Conservation (phyloP, 2,797 vertebrate genomes). For the Cottoperca gobio region DNA sequence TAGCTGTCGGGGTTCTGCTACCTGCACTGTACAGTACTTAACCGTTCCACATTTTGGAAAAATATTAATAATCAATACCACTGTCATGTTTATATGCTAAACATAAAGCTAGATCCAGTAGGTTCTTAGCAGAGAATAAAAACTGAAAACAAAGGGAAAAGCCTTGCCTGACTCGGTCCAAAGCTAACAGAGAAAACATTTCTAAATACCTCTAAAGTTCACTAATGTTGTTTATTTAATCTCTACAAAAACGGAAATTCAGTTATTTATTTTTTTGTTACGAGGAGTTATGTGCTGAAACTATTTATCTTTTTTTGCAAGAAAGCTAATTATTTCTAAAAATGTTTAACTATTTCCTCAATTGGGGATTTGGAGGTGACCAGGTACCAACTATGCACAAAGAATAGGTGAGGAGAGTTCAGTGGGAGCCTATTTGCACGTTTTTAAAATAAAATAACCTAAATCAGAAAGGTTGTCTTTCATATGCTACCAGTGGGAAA, state of each 20-base stretch:
- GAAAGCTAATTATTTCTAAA: too few species aligned
- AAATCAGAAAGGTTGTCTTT: too few species aligned
- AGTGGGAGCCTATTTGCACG: not conserved
- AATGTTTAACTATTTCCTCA: conserved; percentile 2
- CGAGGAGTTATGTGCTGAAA: not conserved
- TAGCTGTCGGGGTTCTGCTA: not conserved
- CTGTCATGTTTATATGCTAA: not conserved
- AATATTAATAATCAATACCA: not conserved
- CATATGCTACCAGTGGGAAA: not conserved
- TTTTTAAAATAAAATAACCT: too few species aligned
- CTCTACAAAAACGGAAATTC: not conserved
- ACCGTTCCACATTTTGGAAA: not conserved
- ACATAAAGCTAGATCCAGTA: not conserved
- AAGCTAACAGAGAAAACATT: not conserved
- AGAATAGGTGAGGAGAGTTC: not conserved
- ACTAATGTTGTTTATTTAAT: not conserved
- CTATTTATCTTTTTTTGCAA: too few species aligned
- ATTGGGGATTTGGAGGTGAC: not conserved
- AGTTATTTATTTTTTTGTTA: too few species aligned
- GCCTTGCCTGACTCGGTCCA: not conserved
- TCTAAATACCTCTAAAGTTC: not conserved
- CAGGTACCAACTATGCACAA: not conserved
- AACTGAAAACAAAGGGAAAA: not conserved
- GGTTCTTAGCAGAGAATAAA: not conserved
- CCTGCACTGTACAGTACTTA: not conserved